Evolutionary conservation across 2,888 invertebrate genomes (phyloP).

Genomic region (Adelognathus sp.): DNA sequence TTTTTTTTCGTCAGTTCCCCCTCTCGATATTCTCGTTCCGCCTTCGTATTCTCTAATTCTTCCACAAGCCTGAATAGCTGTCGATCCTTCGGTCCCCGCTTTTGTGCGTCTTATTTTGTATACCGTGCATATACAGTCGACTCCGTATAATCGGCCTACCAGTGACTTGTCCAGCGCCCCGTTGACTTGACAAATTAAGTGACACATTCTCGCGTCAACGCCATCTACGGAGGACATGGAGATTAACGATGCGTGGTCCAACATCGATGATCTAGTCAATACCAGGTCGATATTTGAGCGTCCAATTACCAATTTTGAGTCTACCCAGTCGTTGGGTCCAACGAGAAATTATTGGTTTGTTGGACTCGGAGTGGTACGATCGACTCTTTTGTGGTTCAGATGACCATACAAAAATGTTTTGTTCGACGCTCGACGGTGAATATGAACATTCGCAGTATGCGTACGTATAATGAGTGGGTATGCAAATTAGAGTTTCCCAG

Average conservation of each 20-base stretch:
- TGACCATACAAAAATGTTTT: background rate
- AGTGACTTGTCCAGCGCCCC: conserved; percentile 12
- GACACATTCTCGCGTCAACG: conserved; percentile 33
- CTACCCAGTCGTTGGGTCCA: background rate
- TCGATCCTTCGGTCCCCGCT: conserved; percentile 25
- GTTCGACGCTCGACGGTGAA: background rate
- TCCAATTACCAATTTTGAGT: background rate
- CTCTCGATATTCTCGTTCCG: conserved; percentile 30
- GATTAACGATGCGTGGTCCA: background rate
- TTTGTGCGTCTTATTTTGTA: conserved; percentile 21
- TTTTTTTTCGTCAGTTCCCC: conserved; percentile 19
- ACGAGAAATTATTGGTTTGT: background rate
- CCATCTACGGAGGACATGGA: conserved; percentile 1
- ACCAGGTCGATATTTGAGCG: background rate
- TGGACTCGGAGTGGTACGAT: background rate
- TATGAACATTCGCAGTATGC: background rate
- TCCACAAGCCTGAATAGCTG: conserved; percentile 32
- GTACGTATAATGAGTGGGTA: conserved; percentile 72
- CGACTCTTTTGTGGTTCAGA: background rate
- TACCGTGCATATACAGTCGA: background rate
- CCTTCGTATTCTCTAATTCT: conserved; percentile 16
- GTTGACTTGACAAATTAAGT: conserved; percentile 51
- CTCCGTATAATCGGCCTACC: conserved; percentile 15
- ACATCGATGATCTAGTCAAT: background rate
- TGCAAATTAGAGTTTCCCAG: conserved; percentile 69